Percentiles rank a stretch among this genome's conserved stretches.
Evolutionary conservation across 2,797 vertebrate species (phyloP).

Genomic region (Gallinago solitaria): DNA sequence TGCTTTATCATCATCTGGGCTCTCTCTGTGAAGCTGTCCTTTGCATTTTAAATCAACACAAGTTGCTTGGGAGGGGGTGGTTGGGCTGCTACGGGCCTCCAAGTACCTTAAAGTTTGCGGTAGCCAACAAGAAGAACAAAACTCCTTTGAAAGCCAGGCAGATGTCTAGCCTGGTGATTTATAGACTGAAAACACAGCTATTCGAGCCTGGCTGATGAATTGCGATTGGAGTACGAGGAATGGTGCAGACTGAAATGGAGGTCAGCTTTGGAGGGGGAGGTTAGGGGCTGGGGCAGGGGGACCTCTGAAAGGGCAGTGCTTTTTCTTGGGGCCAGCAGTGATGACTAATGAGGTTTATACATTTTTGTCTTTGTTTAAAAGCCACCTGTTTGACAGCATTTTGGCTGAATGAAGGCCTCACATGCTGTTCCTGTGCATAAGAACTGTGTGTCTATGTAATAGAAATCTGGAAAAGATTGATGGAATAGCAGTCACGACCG

Average conservation of each 20-base stretch:
- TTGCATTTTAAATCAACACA: slow-evolving; percentile 51
- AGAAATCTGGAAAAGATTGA: not conserved
- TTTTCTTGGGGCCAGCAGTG: slow-evolving; percentile 32
- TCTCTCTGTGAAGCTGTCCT: slow-evolving; percentile 44
- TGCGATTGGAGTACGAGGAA: slow-evolving; percentile 37
- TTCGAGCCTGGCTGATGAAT: slow-evolving; percentile 64
- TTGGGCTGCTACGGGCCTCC: not conserved
- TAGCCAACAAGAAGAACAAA: slow-evolving; percentile 62
- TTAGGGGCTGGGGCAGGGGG: slow-evolving; percentile 43
- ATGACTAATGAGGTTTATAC: slow-evolving; percentile 64
- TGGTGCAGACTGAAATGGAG: slow-evolving; percentile 59
- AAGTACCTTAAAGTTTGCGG: slow-evolving; percentile 47
- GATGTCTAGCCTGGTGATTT: slow-evolving; percentile 66
- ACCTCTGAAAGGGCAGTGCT: slow-evolving; percentile 48
- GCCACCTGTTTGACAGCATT: slow-evolving; percentile 39
- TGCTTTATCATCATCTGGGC: slow-evolving; percentile 53
- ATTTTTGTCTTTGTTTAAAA: slow-evolving; percentile 61
- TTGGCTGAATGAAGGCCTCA: slow-evolving; percentile 18
- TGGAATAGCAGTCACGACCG: not conserved
- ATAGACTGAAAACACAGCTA: slow-evolving; percentile 63
- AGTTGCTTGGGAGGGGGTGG: slow-evolving; percentile 36
- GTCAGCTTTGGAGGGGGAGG: slow-evolving; percentile 58
- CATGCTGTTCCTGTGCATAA: slow-evolving; percentile 17
- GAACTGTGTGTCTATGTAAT: not conserved
- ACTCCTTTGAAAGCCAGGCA: slow-evolving; percentile 57